Conservation (phyloP, 2,113 vertebrate species). For the Tautogolabrus adspersus region DNA sequence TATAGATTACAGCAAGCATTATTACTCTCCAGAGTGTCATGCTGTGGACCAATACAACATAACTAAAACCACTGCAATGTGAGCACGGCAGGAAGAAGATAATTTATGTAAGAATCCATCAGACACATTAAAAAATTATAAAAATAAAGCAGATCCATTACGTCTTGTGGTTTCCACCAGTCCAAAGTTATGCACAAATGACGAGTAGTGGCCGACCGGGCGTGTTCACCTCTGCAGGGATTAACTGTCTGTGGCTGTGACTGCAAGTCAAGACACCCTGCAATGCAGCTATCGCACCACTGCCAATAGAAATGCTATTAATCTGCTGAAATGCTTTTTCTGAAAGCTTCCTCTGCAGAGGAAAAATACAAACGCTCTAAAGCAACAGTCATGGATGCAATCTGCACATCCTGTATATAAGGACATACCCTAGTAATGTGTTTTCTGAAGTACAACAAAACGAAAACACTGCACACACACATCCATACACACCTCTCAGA, state of each 20-base stretch:
- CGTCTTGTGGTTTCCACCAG: not conserved
- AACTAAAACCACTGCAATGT: not conserved
- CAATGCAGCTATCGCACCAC: conserved; percentile 12
- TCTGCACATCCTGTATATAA: not conserved
- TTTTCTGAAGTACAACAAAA: not conserved
- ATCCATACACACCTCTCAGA: not conserved
- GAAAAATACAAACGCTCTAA: not conserved
- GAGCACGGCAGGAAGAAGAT: not conserved
- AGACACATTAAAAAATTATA: conserved; percentile 15
- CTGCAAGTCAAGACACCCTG: not conserved
- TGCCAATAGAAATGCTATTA: not conserved
- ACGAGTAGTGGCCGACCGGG: conserved; percentile 5
- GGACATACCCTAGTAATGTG: not conserved
- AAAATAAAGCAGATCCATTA: conserved; percentile 6
- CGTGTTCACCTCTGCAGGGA: not conserved
- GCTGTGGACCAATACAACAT: not conserved
- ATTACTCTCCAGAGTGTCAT: too few species aligned
- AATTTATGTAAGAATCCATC: not conserved
- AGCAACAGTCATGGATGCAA: not conserved
- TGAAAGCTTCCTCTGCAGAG: conserved; percentile 1
- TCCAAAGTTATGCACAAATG: conserved; percentile 23
- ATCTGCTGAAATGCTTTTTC: conserved; percentile 13
- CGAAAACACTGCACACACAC: not conserved
- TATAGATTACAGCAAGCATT: too few species aligned
- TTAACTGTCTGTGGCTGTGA: not conserved